Conservation (phyloP, 2,113 vertebrate species). For the Hypomesus transpacificus region DNA sequence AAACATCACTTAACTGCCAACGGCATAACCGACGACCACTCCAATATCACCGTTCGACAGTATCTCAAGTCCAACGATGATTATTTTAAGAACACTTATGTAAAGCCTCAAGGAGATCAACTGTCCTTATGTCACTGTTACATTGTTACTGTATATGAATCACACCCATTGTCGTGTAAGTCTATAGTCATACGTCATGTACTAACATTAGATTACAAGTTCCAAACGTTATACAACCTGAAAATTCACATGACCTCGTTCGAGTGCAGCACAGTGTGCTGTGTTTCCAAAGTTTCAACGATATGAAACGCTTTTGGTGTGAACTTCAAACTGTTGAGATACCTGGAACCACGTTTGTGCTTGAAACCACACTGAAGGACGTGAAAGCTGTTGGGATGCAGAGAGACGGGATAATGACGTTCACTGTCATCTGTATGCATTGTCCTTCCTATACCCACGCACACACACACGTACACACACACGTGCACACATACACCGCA, state of each 20-base stretch:
- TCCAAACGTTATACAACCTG: too few species aligned
- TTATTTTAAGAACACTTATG: constrained; percentile 3
- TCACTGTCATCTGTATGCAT: too few species aligned
- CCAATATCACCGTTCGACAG: neutral
- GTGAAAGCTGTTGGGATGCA: too few species aligned
- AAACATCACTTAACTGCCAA: neutral
- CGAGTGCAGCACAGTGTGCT: too few species aligned
- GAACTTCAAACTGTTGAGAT: too few species aligned
- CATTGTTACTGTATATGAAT: neutral
- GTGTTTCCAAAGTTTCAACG: too few species aligned
- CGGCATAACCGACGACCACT: neutral
- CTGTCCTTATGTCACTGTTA: neutral
- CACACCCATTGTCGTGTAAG: neutral
- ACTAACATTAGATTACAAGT: too few species aligned
- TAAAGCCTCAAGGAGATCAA: neutral
- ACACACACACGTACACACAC: neutral
- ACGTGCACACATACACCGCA: constrained; percentile 6
- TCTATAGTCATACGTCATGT: neutral
- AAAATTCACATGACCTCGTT: too few species aligned
- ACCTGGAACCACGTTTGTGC: too few species aligned
- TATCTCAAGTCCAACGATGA: neutral
- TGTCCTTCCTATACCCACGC: neutral
- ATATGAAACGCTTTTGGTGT: too few species aligned
- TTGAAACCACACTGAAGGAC: too few species aligned
- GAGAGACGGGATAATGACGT: too few species aligned